Base-by-base conservation (phyloP, 1,140 invertebrate species). In the Rhagoletis zephyria region DNA sequence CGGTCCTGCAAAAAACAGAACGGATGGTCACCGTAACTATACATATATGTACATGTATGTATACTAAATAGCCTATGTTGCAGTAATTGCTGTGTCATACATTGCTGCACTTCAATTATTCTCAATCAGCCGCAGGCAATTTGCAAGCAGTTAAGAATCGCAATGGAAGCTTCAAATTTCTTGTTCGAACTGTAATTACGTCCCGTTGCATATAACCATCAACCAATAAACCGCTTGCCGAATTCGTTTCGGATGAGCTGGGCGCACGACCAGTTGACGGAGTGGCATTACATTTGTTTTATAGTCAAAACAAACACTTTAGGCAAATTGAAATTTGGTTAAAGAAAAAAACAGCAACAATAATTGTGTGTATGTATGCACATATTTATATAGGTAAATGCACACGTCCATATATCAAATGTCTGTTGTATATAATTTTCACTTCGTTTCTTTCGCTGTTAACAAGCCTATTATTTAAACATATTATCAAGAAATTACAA, bases 401-500 rank as follows among this genome's bases (percentile, higher is more conserved):
- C 30, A 30, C 30, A 30, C 30, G 30, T 30, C 30, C 30, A 30
- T 30, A 30, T 30, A 30, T 30, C 30, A 30, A 30, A 30, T 30
- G 51, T 56, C 2, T 56, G 51, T 56, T 40, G 12, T 40, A 42
- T 67, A 12, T 16, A 5, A n/a, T 10, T 56, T 81, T 10, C 56
- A 6, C 16, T 10, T 56, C 45, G 16, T 81, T 74, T 45, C 45
- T 12, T 74, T 16, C 4, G 12, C 14, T 30, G 30, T 3, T 81
- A 56, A 59, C 48, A 81, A 56, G 74, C 48, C 64, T 40, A 30
- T 67, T 40, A 30, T 14, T 4, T 19, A 67, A 40, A 30, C 19
- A 30, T 30, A 81, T 81, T 81, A 56, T 56, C 5, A 77, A 77
- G 2, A n/a, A 81, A 81, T 81, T 56, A 81, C 74, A 81, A 81